phyloP scores from a whole-genome alignment of 1,140 invertebrate species.

The Magallana ariakensis region DNA sequence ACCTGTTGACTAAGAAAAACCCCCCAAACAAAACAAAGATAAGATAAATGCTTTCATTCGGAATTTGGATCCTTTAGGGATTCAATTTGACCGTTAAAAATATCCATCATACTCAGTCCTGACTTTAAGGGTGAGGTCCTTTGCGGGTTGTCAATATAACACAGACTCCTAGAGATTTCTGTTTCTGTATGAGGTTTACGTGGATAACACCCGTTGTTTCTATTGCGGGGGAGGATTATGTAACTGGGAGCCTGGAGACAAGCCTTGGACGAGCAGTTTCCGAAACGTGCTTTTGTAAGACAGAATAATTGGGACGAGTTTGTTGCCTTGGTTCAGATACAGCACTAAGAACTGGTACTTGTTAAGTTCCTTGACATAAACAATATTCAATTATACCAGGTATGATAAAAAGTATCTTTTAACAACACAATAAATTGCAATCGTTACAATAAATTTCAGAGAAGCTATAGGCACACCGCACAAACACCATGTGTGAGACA shows the following conservation, averaged over 20 bases:
- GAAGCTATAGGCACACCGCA: not conserved
- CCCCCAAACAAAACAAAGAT: not conserved
- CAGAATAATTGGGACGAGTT: constrained; percentile 29
- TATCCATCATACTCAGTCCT: constrained; percentile 33
- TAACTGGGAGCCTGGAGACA: constrained; percentile 87
- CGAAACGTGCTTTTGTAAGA: constrained; percentile 82
- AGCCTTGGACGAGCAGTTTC: constrained; percentile 88
- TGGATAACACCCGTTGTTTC: constrained; percentile 43
- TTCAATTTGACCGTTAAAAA: constrained; percentile 38
- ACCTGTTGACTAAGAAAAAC: not conserved
- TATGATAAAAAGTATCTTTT: not conserved
- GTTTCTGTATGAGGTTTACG: constrained; percentile 41
- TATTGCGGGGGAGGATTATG: no score
- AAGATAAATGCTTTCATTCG: not conserved
- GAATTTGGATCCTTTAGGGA: not conserved
- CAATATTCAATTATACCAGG: not conserved
- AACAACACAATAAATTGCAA: not conserved
- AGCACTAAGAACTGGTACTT: not conserved
- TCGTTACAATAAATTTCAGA: not conserved
- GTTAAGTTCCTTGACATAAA: not conserved
- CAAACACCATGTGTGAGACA: not conserved
- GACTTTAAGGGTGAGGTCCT: constrained; percentile 39
- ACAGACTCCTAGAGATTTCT: constrained; percentile 32
- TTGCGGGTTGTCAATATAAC: constrained; percentile 20
- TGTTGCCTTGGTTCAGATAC: not conserved